Percentiles rank a stretch among this genome's conserved stretches.
phyloP scores from a whole-genome alignment of 2,797 vertebrate species.

The Thalassophryne amazonica region DNA sequence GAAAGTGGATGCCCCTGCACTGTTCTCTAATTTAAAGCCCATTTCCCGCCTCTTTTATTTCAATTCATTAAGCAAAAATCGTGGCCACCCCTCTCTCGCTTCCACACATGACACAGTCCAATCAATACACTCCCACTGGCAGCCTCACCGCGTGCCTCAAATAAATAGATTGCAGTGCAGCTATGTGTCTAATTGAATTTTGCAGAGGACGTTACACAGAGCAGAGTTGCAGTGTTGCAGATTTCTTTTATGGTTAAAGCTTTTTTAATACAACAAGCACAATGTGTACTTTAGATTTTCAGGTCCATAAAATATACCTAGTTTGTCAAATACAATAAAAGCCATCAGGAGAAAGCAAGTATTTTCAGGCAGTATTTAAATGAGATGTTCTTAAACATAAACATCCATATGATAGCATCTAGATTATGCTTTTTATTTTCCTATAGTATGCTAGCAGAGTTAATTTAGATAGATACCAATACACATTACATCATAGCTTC shows the following conservation, averaged over 20 bases:
- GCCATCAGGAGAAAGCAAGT: no score
- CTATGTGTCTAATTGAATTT: constrained; percentile 90
- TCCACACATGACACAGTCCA: constrained; percentile 88
- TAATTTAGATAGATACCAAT: no score
- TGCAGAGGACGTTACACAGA: constrained; percentile 43
- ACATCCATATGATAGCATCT: background rate
- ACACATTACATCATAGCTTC: no score
- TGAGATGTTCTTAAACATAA: background rate
- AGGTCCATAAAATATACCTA: background rate
- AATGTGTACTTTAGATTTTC: background rate
- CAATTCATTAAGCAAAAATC: constrained; percentile 92
- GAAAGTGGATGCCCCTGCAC: constrained; percentile 79
- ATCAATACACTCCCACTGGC: constrained; percentile 89
- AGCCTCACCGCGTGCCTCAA: constrained; percentile 80
- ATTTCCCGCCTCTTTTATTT: constrained; percentile 93
- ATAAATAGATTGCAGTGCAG: constrained; percentile 85
- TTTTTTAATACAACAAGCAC: background rate
- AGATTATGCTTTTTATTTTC: no score
- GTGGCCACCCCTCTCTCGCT: constrained; percentile 82
- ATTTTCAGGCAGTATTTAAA: no score
- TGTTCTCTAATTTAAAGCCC: constrained; percentile 92
- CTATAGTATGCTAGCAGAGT: no score
- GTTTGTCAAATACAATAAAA: background rate
- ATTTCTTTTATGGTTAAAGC: constrained; percentile 18
- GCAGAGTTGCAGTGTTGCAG: constrained; percentile 22